Evolutionary conservation across 2,888 invertebrate genomes (phyloP), one percentile per base, ranked within the genome.

Genomic region (Harpagoxenus sublaevis): DNA sequence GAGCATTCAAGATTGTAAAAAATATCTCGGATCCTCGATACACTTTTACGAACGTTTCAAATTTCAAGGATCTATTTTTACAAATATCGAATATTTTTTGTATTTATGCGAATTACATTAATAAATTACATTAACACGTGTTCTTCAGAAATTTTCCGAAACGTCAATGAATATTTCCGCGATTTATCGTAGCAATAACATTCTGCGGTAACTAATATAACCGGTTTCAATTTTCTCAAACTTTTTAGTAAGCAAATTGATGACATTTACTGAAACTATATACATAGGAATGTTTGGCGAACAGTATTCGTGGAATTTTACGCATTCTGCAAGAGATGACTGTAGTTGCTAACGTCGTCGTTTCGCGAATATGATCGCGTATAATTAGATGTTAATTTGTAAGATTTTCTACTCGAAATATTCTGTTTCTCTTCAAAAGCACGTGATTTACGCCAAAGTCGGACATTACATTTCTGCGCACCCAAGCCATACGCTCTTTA

Each of bases 401-500:
- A 60, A 81, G 28, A 35, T 60, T 81, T 51, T 48, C 23, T 60
- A 48, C 73, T 73, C 73, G 79, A 73, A 81, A 73, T 81, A 73
- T 60, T 70, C n/a, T 42, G 31, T 39, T 79, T 60, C 60, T 73
- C 35, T 57, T 73, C 79, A 81, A 81, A 81, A 81, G 73, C 48
- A 81, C 73, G 79, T 60, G 35, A 12, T 60, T 81, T 60, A 75
- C 31, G 55, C 39, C 77, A 85, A 86, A 88, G 89, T 85, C 84
- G 82, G 86, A 89, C 87, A 83, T 79, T 84, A 81, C 89, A 84
- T 79, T 79, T 79, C 51, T 86, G 75, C 83, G 88, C 83, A 79
- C 74, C 78, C 87, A 90, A 90, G 90, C 90, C 84, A 78, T 86
- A 90, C 89, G 85, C 86, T 84, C 85, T 81, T 70, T 84, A 87